Evolutionary conservation across 1,140 invertebrate species (phyloP), one percentile per base, ranked within the genome.

Genomic region (Microplitis mediator): DNA sequence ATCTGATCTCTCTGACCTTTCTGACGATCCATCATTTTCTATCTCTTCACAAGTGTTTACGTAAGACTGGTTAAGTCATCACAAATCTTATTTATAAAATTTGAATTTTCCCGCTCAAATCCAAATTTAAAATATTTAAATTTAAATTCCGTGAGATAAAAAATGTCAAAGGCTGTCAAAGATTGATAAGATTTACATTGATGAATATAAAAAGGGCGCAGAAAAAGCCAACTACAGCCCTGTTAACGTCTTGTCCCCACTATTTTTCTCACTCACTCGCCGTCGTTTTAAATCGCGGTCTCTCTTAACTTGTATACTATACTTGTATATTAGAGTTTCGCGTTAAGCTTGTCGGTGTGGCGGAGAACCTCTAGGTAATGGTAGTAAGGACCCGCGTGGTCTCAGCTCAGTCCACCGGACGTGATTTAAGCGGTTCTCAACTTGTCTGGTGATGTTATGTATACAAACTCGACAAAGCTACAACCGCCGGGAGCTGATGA

Each of bases 371-470:
- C 64, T 58, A 58, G 23, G 16, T 58, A 58, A 58, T 71, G 74
- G 61, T 39, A 58, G 16, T 58, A 58, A 58, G 74, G 74, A 66
- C 54, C 71, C 62, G 39, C 66, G 36, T 65, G 36, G 31, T 56
- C 35, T 71, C 62, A 69, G 58, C 39, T 77, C 73, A 45, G 77
- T 73, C 23, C 76, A 79, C 81, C 81, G 81, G 81, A 83, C 81
- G 80, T 83, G 71, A 36, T 39, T 13, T 35, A 75, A 80, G 80
- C 66, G 80, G 71, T 79, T 74, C 80, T 80, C 79, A 83, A 71
- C 56, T 11, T 36, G 54, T 64, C 51, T 63, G 14, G 51, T 14
- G 23, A 23, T 23, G 32, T 58, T 8, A 63, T 54, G 23, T 34
- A 60, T 23, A 52, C 62, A 11, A 16, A 52, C 14, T 23, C 52